Conservation (phyloP, 30 jellyfish, hydroid and myxozoan species). For the Rhopilema esculentum region DNA sequence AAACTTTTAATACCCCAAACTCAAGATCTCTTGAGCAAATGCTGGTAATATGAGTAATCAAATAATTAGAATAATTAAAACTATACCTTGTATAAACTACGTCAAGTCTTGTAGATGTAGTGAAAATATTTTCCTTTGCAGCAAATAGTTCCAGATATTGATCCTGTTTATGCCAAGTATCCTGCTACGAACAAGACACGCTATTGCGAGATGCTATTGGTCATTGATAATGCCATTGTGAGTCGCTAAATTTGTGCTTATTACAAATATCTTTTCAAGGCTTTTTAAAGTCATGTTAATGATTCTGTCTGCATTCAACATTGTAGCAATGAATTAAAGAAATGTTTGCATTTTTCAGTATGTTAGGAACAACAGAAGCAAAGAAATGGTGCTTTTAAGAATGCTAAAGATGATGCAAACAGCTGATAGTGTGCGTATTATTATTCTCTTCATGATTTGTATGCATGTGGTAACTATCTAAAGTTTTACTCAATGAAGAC, state of each 20-base stretch:
- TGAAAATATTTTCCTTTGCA: neutral
- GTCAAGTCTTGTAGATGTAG: neutral
- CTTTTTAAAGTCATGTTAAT: neutral
- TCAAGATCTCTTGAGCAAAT: neutral
- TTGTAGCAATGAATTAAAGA: neutral
- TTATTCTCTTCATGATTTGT: neutral
- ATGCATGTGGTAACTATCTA: neutral
- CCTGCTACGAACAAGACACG: constrained; percentile 73
- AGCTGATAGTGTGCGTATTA: constrained; percentile 87
- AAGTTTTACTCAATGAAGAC: neutral
- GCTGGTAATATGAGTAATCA: neutral
- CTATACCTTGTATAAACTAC: neutral
- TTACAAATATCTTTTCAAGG: neutral
- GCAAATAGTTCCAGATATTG: constrained; percentile 69
- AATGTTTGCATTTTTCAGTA: constrained; percentile 32
- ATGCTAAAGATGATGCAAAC: constrained; percentile 66
- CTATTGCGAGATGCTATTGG: constrained; percentile 75
- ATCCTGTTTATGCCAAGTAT: constrained; percentile 75
- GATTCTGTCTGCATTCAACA: neutral
- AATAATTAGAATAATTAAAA: too few species aligned
- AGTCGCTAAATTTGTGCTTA: neutral
- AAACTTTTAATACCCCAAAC: too few species aligned
- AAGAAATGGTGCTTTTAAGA: constrained; percentile 61
- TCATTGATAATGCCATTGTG: constrained; percentile 83
- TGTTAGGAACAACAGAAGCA: constrained; percentile 57